Conservation (phyloP, 1,140 invertebrate genomes). For the Drosophila repletoides region DNA sequence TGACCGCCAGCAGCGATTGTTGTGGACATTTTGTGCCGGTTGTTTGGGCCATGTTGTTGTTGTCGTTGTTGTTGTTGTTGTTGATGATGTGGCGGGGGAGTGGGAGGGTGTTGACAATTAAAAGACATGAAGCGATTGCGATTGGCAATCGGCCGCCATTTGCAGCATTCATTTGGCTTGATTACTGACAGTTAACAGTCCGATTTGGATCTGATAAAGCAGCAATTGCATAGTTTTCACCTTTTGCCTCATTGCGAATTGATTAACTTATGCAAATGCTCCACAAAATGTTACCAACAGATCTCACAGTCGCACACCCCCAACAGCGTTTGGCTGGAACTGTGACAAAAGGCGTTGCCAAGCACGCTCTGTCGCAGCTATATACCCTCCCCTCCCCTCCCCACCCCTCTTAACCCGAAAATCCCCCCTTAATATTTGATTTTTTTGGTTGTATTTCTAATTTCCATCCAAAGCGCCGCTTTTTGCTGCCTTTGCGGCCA, state of each 20-base stretch:
- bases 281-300: constrained; percentile 47
- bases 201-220: constrained; percentile 29
- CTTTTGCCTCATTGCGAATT: constrained; percentile 78
- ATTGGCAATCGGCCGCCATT: constrained; percentile 5
- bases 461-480: constrained; percentile 77
- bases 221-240: constrained; percentile 54
- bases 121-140: constrained; percentile 49
- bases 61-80: constrained; percentile 12
- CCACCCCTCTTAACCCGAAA: not conserved
- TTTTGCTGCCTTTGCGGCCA: constrained; percentile 39
- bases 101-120: constrained; percentile 48
- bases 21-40: constrained; percentile 30
- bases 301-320: constrained; percentile 30
- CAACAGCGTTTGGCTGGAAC: constrained; percentile 34
- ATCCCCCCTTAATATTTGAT: not conserved
- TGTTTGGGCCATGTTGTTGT: constrained; percentile 6
- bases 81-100: not conserved
- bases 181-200: constrained; percentile 46
- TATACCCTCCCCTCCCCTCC: not conserved
- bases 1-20: constrained; percentile 40
- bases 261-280: constrained; percentile 81
- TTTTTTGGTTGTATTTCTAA: constrained; percentile 42
- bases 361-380: constrained; percentile 50
- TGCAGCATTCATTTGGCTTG: constrained; percentile 38
- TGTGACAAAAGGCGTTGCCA: constrained; percentile 81